Evolutionary conservation across 2,113 vertebrate genomes (phyloP), one percentile per base, ranked within the genome.

Genomic region (Corythornis madagascariensis): DNA sequence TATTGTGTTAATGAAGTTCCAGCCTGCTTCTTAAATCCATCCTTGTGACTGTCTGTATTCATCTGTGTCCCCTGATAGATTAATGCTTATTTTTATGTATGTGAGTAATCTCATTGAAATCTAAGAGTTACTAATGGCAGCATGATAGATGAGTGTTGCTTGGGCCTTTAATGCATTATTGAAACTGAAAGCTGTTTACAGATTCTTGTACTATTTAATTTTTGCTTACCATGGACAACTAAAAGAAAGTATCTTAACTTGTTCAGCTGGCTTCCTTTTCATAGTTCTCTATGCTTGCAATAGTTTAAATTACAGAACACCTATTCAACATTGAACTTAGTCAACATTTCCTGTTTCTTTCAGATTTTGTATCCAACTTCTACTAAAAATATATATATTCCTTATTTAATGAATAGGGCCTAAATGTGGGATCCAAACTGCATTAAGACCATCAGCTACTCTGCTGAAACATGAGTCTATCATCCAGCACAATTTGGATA

Each of bases 41-140:
- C 84, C 95, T 95, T 96, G 96, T 96, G 94, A 93, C 85, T 79
- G 88, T 85, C 84, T 95, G 78, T 93, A 74, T 96, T 91, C 88
- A 96, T 89, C 91, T 85, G 26, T 60, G 64, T 88, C 91, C 95
- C 91, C 82, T 89, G 89, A 83, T 53, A 76, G 79, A 89, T 94
- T 83, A 56, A 93, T 88, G 76, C 64, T 93, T 95, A 85, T 89
- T 93, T 95, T 91, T 93, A 72, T 86, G 53, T 67, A 89, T 43
- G 56, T 4, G 10, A 88, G 78, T 94, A 93, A 91, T 95, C 85
- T 88, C 72, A 74, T 33, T 81, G 92, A 89, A 95, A 94, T 89
- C 79, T 77, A 53, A 11, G 33, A 50, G 78, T 89, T 87, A 83
- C 84, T 93, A 73, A 84, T 18, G 47, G 78, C 52, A 86, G 84